These are phyloP conservation scores for Malurus melanocephalus DNA, from an alignment of 2,113 vertebrate species.

Conservation along the genomic window DNA sequence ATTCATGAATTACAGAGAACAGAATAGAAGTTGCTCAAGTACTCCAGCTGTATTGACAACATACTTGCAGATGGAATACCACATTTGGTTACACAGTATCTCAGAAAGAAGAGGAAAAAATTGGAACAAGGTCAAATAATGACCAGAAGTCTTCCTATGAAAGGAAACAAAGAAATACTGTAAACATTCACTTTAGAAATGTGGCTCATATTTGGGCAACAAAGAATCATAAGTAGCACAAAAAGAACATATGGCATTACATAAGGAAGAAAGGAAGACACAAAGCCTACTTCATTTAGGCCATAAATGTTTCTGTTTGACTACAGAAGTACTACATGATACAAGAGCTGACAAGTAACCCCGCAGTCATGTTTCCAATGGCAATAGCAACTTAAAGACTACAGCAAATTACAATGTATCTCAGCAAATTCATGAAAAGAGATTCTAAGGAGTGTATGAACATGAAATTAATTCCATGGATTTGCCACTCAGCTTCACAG, in stretches of 20 bases:
- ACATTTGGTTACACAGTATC: neutral
- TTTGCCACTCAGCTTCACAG: neutral
- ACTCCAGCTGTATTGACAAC: neutral
- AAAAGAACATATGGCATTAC: neutral
- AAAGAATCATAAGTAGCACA: neutral
- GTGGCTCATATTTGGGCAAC: neutral
- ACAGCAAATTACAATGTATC: neutral
- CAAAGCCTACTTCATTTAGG: neutral
- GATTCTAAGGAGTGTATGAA: neutral
- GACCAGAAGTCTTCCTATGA: neutral
- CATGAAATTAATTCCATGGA: neutral
- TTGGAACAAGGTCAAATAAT: neutral
- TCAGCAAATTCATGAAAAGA: neutral
- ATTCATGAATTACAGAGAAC: neutral
- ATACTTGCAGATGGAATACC: neutral
- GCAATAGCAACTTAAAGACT: neutral
- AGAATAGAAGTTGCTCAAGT: neutral
- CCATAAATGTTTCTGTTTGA: neutral
- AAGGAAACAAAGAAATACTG: neutral
- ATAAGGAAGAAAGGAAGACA: neutral
- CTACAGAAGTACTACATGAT: accelerated
- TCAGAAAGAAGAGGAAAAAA: neutral
- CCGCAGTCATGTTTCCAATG: neutral
- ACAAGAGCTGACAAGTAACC: neutral
- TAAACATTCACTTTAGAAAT: neutral